These are phyloP conservation scores for Drosophila nannoptera DNA, from an alignment of 1,140 invertebrate genomes.

Conservation along the genomic window DNA sequence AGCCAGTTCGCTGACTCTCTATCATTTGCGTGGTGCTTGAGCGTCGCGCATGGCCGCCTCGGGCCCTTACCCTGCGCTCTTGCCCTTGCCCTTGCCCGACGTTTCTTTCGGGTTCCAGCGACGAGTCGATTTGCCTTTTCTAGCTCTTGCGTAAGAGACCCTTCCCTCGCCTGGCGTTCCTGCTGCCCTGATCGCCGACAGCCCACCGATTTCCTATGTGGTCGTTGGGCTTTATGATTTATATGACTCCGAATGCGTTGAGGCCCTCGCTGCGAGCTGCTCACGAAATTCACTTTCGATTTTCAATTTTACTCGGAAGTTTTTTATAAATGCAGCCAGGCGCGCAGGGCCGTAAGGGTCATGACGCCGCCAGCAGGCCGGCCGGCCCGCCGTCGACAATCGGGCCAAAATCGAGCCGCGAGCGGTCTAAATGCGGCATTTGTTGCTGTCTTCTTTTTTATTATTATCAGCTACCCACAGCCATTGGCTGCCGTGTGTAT, in stretches of 20 bases:
- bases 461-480: conserved; percentile 13
- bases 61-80: no score
- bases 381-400: conserved; percentile 19
- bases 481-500: background rate
- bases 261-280: background rate
- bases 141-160: no score
- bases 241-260: conserved; percentile 26
- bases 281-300: conserved; percentile 64
- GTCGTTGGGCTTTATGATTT: conserved; percentile 59
- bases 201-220: conserved; percentile 63
- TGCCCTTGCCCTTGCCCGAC: no score
- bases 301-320: conserved; percentile 72
- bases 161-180: conserved; percentile 15
- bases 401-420: conserved; percentile 12
- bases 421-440: background rate
- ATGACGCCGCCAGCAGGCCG: background rate
- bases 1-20: no score
- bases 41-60: no score
- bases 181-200: conserved; percentile 52
- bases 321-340: conserved; percentile 72
- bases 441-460: conserved; percentile 1
- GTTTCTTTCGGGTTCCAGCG: no score
- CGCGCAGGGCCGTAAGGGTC: conserved; percentile 46
- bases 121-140: no score
- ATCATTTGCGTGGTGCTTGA: no score